Conservation (phyloP, 2,113 vertebrate species). For the Terrapene triunguis region DNA sequence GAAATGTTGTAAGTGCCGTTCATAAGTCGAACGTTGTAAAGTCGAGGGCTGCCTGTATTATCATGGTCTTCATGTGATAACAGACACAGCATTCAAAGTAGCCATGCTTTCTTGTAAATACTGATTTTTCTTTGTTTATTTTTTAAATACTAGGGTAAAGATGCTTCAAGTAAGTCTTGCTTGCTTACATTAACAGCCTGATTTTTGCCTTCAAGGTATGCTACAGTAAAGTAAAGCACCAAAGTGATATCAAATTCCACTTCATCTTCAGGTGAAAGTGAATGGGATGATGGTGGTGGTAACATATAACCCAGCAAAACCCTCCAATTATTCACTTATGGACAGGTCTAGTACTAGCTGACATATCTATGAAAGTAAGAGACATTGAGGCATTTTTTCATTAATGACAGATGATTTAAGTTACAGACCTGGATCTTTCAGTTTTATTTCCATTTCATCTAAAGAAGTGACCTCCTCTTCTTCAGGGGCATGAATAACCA, state of each 20-base stretch:
- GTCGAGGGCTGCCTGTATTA: neutral
- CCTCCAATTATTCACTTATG: neutral
- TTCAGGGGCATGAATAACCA: conserved; percentile 85
- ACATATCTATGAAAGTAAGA: neutral
- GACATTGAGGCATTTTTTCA: neutral
- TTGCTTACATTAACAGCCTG: neutral
- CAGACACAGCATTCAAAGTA: neutral
- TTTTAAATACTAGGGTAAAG: neutral
- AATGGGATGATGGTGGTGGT: neutral
- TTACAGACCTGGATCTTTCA: conserved; percentile 86
- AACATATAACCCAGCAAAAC: neutral
- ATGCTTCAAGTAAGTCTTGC: neutral
- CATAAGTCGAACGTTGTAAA: too few species aligned
- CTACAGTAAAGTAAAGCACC: neutral
- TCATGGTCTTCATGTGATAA: neutral
- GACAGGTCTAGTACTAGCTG: neutral
- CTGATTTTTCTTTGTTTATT: neutral
- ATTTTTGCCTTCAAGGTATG: neutral
- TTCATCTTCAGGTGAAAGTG: too few species aligned
- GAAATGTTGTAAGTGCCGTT: too few species aligned
- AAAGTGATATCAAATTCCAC: neutral
- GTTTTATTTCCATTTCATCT: conserved; percentile 84
- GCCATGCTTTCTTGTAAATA: neutral
- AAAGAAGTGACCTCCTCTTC: conserved; percentile 85
- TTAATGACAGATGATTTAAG: neutral